Conservation (phyloP, 1,140 invertebrate genomes). For the Nixonia krombeini region DNA sequence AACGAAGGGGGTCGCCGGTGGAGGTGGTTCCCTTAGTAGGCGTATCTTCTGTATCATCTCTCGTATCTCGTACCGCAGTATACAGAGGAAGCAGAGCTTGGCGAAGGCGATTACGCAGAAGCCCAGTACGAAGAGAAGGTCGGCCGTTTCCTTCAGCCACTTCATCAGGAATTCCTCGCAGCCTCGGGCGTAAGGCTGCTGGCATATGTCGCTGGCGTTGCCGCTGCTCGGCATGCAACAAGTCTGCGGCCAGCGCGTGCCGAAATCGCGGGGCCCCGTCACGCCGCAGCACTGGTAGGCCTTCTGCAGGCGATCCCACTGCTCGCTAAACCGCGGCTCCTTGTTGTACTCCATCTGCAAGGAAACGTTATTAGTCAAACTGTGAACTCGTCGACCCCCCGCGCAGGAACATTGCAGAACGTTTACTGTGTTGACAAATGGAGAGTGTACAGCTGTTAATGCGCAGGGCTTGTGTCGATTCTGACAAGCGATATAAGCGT, state of each 20-base stretch:
- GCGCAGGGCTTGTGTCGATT: too few species aligned
- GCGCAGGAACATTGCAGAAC: too few species aligned
- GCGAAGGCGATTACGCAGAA: slow-evolving; percentile 92
- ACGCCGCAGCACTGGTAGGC: slow-evolving; percentile 87
- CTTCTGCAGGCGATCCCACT: slow-evolving; percentile 86
- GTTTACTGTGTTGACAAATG: too few species aligned
- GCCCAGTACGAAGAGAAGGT: slow-evolving; percentile 86
- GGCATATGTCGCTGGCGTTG: slow-evolving; percentile 61
- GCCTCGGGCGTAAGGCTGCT: slow-evolving; percentile 68
- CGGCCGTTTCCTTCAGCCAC: slow-evolving; percentile 84
- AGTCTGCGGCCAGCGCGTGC: slow-evolving; percentile 66
- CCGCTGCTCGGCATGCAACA: slow-evolving; percentile 66
- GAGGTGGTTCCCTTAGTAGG: slow-evolving; percentile 71
- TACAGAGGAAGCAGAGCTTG: slow-evolving; percentile 91
- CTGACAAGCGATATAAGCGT: too few species aligned
- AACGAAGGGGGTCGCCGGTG: slow-evolving; percentile 55
- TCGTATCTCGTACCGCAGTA: slow-evolving; percentile 86
- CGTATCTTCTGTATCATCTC: slow-evolving; percentile 93
- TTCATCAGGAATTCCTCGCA: slow-evolving; percentile 80
- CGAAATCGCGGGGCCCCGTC: slow-evolving; percentile 78
- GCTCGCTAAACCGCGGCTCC: slow-evolving; percentile 80
- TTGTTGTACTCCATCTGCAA: slow-evolving; percentile 78
- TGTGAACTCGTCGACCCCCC: too few species aligned
- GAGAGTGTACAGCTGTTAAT: too few species aligned
- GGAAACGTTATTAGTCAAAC: too few species aligned